Conservation (phyloP, 2,113 vertebrate genomes). For the Halichoeres trimaculatus region DNA sequence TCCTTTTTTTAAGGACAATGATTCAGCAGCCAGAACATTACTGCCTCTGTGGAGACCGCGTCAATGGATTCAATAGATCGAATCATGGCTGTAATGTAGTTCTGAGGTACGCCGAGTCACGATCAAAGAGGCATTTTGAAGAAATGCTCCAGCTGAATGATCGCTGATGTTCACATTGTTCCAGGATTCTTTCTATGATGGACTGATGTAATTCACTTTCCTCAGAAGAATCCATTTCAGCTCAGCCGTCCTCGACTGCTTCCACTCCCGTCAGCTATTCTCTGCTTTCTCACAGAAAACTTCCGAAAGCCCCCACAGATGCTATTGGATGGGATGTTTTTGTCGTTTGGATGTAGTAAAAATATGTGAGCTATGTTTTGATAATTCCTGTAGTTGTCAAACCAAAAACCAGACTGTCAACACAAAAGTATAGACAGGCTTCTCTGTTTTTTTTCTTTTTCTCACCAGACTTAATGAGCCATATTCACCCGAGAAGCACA, state of each 20-base stretch:
- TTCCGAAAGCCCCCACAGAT: too few species aligned
- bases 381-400: too few species aligned
- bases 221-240: not conserved
- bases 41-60: conserved; percentile 10
- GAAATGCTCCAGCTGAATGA: not conserved
- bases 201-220: not conserved
- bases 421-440: too few species aligned
- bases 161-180: not conserved
- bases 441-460: too few species aligned
- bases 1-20: conserved; percentile 15
- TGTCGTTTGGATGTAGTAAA: too few species aligned
- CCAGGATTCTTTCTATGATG: not conserved
- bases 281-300: not conserved
- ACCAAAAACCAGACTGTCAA: too few species aligned
- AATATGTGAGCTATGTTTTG: too few species aligned
- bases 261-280: conserved; percentile 3
- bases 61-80: not conserved
- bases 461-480: too few species aligned
- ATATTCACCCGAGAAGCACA: too few species aligned
- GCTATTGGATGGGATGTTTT: too few species aligned
- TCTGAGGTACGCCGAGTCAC: not conserved
- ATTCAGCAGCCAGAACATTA: conserved; percentile 19
- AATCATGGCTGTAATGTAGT: not conserved
- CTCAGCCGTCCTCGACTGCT: not conserved
- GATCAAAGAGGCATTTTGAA: not conserved